phyloP scores from a whole-genome alignment of 2,888 invertebrate species.

The Drosophila prolongata region DNA sequence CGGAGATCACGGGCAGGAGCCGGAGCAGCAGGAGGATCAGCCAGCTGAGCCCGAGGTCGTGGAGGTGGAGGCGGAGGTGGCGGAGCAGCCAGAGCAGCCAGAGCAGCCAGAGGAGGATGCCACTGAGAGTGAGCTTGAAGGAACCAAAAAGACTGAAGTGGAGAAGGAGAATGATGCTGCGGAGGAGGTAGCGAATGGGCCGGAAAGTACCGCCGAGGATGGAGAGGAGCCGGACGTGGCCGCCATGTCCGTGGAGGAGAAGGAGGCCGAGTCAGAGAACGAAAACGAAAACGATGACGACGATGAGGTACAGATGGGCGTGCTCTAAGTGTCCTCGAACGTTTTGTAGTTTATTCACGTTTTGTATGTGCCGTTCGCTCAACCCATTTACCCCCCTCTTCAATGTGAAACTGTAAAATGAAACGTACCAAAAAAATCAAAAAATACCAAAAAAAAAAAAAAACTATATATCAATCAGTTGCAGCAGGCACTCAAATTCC shows the following conservation, averaged over 20 bases:
- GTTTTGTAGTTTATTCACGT: slow-evolving; percentile 41
- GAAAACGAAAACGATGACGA: slow-evolving; percentile 79
- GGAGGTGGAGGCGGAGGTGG: neutral
- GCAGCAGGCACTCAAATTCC: slow-evolving; percentile 46
- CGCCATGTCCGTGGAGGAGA: slow-evolving; percentile 37
- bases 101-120: slow-evolving; percentile 8
- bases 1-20: slow-evolving; percentile 1
- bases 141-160: slow-evolving; percentile 64
- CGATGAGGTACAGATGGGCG: slow-evolving; percentile 85
- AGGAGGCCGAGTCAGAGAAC: slow-evolving; percentile 49
- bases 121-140: slow-evolving; percentile 59
- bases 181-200: neutral
- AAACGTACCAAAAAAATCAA: slow-evolving; percentile 5
- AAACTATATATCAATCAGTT: slow-evolving; percentile 6
- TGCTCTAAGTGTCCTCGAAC: slow-evolving; percentile 75
- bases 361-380: slow-evolving; percentile 59
- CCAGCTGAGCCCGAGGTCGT: slow-evolving; percentile 28
- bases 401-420: slow-evolving; percentile 40
- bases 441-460: neutral
- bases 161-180: neutral
- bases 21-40: slow-evolving; percentile 15
- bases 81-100: slow-evolving; percentile 6
- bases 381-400: slow-evolving; percentile 24
- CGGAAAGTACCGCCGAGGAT: neutral
- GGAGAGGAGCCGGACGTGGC: slow-evolving; percentile 22